Percentiles rank a stretch among this genome's conserved stretches.
Conservation (phyloP, 2,113 vertebrate genomes). For the Serinus canaria region DNA sequence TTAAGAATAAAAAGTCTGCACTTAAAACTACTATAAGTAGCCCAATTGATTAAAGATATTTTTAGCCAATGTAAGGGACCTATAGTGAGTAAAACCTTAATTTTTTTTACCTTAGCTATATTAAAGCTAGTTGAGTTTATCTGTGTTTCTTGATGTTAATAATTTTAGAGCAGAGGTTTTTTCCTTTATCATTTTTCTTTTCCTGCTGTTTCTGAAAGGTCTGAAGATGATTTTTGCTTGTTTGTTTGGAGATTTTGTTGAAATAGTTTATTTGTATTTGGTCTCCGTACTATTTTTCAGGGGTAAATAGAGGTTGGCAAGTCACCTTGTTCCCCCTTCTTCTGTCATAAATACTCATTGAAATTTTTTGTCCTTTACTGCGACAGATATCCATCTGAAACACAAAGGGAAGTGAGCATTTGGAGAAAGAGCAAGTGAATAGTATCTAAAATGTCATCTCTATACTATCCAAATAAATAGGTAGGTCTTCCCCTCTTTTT, state of each 20-base stretch:
- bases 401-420: not conserved
- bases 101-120: not conserved
- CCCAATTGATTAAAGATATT: not conserved
- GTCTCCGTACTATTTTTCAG: not conserved
- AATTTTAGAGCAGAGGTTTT: not conserved
- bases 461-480: not conserved
- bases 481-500: not conserved
- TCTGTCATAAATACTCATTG: not conserved
- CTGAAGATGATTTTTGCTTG: not conserved
- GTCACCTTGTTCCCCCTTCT: not conserved
- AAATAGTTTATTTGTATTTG: not conserved
- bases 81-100: not conserved
- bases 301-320: not conserved
- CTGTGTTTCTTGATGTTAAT: not conserved
- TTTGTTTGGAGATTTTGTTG: not conserved
- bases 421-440: not conserved
- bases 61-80: not conserved
- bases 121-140: not conserved
- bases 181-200: not conserved
- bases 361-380: not conserved
- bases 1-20: not conserved
- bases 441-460: not conserved
- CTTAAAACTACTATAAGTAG: not conserved
- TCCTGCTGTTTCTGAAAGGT: not conserved
- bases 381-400: not conserved